Conservation (phyloP, 2,888 invertebrate species). For the Labia minor region DNA sequence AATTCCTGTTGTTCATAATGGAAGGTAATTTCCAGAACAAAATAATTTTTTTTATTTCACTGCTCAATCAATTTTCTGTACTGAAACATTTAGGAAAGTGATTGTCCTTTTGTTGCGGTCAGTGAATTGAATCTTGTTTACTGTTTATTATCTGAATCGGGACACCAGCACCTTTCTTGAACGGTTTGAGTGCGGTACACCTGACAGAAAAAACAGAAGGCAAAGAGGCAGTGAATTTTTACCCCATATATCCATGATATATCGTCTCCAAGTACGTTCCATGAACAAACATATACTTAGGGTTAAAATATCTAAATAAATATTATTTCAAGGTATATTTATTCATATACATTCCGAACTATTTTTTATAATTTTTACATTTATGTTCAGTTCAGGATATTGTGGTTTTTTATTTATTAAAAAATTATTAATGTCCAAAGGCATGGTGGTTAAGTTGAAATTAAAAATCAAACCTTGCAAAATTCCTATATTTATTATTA, state of each 20-base stretch:
- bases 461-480: too few species aligned
- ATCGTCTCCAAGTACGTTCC: conserved; percentile 87
- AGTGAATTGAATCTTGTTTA: not conserved
- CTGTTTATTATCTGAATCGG: not conserved
- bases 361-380: too few species aligned
- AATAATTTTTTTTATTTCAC: conserved; percentile 15
- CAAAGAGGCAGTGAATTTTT: conserved; percentile 59
- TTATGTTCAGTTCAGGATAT: too few species aligned
- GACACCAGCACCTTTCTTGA: not conserved
- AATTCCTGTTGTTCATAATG: conserved; percentile 26
- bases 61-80: not conserved
- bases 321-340: conserved; percentile 18
- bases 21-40: conserved; percentile 44
- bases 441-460: too few species aligned
- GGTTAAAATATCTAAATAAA: conserved; percentile 15
- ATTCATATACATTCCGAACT: too few species aligned
- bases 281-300: conserved; percentile 53
- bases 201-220: conserved; percentile 17
- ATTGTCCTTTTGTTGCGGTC: not conserved
- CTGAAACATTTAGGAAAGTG: not conserved
- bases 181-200: not conserved
- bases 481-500: too few species aligned
- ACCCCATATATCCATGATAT: conserved; percentile 99
- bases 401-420: too few species aligned
- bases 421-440: too few species aligned